Base-by-base conservation (phyloP, 2,113 vertebrate species). In the Lycocorax pyrrhopterus region DNA sequence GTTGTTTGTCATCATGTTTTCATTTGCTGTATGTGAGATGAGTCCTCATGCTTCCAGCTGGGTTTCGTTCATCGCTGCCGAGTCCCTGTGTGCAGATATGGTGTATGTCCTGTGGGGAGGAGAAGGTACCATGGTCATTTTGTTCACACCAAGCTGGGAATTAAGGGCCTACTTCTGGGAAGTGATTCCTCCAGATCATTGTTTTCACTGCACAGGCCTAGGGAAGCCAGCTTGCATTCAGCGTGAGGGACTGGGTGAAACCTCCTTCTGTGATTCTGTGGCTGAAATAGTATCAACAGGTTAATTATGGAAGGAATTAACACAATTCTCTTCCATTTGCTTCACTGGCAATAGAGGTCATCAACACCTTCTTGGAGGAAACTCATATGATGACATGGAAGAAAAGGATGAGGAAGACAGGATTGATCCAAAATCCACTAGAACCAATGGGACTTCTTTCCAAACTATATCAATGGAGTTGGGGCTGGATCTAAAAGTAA, bases 41-140 rank as follows among this genome's bases (percentile, higher is more conserved):
- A 92, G 86, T 66, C 91, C 92, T 98, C 96, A 98, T 44, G 94
- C 95, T 86, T 98, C 98, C 91, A 97, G 90, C 3, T 97, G 97
- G 55, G 98, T 97, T 94, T 98, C 98, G 1, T 94, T 84, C 72
- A 98, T 73, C 1, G 53, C 95, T 6, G 59, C 89, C 4, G 97
- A 96, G 56, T 96, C 96, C 77, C 94, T 90, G 51, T 94, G 93
- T 5, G 96, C 81, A 82, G 97, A 96, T 37, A 98, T 84, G 4
- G 97, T 96, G 39, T 97, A 96, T 35, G 95, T 94, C 96, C 98
- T 98, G 56, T 4, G 73, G 73, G 21, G 86, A 23, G 59, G 63
- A 75, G 91, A 89, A 71, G 95, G 64, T 12, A 83, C 47, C 90
- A 15, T 3, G 9, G 29, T 56, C 17, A 44, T 18, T 53, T n/a